Conservation (phyloP, 2,797 vertebrate species). For the Syngnathus rostellatus region DNA sequence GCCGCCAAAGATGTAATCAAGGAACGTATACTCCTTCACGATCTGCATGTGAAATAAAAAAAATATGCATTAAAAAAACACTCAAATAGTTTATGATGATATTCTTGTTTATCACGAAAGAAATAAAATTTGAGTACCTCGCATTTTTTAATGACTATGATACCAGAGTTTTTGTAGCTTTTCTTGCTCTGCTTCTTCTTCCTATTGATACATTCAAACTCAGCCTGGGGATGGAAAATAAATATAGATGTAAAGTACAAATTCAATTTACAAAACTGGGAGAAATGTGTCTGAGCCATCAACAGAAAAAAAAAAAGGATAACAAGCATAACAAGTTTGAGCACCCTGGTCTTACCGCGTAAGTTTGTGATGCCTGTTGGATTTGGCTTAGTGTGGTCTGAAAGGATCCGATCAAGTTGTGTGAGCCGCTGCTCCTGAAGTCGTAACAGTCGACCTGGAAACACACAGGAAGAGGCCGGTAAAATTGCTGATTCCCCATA, state of each 20-base stretch:
- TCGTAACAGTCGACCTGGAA: constrained; percentile 88
- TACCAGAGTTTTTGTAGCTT: constrained; percentile 91
- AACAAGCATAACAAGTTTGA: not conserved
- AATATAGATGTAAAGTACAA: not conserved
- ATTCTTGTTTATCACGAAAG: not conserved
- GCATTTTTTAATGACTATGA: constrained; percentile 82
- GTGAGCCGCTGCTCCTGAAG: constrained; percentile 85
- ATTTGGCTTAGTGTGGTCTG: constrained; percentile 78
- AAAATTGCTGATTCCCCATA: not conserved
- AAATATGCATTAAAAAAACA: not conserved
- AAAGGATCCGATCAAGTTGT: constrained; percentile 87
- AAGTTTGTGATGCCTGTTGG: constrained; percentile 73
- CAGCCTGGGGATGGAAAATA: constrained; percentile 65
- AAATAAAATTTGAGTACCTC: constrained; percentile 66
- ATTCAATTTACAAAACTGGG: not conserved
- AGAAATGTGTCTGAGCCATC: not conserved
- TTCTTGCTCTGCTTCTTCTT: constrained; percentile 94
- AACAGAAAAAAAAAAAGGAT: not conserved
- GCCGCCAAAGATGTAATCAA: constrained; percentile 96
- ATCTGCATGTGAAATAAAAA: constrained; percentile 61
- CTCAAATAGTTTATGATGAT: too few species aligned
- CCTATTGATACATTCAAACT: constrained; percentile 90
- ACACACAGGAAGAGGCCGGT: constrained; percentile 2
- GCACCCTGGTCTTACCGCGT: constrained; percentile 68
- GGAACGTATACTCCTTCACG: constrained; percentile 82